phyloP scores from a whole-genome alignment of 1,140 invertebrate genomes.

The Diuraphis noxia region DNA sequence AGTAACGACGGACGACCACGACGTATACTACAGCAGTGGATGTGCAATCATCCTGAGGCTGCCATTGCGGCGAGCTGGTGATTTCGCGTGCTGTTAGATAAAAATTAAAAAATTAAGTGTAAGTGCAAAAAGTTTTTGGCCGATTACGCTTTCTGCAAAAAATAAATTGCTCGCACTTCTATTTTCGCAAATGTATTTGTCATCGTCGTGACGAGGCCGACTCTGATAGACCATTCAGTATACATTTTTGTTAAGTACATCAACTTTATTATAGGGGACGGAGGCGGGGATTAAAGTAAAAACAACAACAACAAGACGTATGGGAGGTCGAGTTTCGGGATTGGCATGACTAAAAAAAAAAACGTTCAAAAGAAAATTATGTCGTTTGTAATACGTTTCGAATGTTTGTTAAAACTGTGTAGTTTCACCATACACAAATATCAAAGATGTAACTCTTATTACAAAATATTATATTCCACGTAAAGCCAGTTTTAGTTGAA shows the following conservation, averaged over 20 bases:
- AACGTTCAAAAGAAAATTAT: background rate
- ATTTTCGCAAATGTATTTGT: background rate
- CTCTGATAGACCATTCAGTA: background rate
- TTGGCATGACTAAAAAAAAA: background rate
- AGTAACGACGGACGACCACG: background rate
- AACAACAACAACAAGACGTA: background rate
- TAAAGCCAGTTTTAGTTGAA: too few relatives aligned
- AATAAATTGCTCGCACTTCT: background rate
- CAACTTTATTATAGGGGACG: background rate
- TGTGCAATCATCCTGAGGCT: background rate
- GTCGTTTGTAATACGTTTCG: background rate
- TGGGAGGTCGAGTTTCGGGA: background rate
- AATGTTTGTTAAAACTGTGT: background rate
- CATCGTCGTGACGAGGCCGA: background rate
- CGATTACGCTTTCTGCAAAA: background rate
- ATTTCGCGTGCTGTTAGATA: background rate
- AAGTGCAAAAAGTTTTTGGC: background rate
- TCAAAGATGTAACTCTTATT: background rate
- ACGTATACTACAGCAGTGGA: background rate
- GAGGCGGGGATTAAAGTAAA: background rate
- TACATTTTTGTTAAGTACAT: background rate
- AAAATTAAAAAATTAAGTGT: background rate
- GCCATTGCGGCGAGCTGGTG: background rate
- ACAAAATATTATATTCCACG: background rate
- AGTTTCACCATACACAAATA: background rate